phyloP scores from a whole-genome alignment of 1,140 invertebrate species.

The Cardiocondyla obscurior region DNA sequence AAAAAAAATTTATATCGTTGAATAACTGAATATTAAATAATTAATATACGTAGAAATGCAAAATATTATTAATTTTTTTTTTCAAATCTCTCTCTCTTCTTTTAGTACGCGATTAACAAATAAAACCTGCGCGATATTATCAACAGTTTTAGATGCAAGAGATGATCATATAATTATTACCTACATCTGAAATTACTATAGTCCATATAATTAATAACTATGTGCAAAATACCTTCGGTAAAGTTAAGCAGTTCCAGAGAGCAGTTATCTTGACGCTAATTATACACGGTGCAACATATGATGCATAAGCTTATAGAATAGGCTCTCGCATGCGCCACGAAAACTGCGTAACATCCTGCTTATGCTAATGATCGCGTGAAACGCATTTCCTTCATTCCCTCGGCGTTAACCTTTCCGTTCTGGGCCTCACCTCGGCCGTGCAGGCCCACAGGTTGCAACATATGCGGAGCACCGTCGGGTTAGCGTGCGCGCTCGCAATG shows the following conservation, averaged over 20 bases:
- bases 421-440: slow-evolving; percentile 31
- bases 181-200: not conserved
- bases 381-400: slow-evolving; percentile 39
- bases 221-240: not conserved
- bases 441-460: slow-evolving; percentile 59
- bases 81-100: not conserved
- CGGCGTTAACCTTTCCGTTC: slow-evolving; percentile 55
- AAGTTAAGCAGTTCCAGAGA: slow-evolving; percentile 20
- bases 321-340: slow-evolving; percentile 73
- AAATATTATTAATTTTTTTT: not conserved
- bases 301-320: slow-evolving; percentile 41
- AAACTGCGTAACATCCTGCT: slow-evolving; percentile 69
- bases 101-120: not conserved
- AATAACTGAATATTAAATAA: no score
- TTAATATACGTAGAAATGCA: not conserved
- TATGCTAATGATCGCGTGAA: slow-evolving; percentile 67
- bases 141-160: not conserved
- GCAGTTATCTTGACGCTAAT: slow-evolving; percentile 12
- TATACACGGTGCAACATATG: slow-evolving; percentile 23
- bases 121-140: not conserved
- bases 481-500: slow-evolving; percentile 82
- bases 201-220: not conserved
- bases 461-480: slow-evolving; percentile 74
- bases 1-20: not conserved
- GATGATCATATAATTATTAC: not conserved